Evolutionary conservation across 2,888 invertebrate genomes (phyloP).

Genomic region (Caenorhabditis uteleia): DNA sequence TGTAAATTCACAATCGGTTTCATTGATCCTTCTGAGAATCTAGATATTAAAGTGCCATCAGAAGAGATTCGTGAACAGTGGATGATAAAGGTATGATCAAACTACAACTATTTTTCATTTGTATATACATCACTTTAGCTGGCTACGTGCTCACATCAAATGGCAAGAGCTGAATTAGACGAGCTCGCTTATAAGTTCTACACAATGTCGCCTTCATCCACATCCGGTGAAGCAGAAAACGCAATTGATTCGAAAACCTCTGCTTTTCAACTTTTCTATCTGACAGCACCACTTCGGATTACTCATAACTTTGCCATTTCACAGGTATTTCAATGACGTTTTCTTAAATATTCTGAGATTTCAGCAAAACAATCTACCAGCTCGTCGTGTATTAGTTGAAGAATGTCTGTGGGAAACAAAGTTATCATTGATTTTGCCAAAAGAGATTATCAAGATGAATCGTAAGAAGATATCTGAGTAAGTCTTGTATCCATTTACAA

Average conservation of each 20-base stretch:
- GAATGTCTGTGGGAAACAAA: constrained; percentile 66
- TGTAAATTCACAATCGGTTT: constrained; percentile 24
- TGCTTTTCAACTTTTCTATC: constrained; percentile 53
- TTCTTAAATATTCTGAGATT: constrained; percentile 9
- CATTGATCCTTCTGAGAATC: constrained; percentile 36
- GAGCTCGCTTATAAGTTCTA: constrained; percentile 59
- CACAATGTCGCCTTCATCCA: constrained; percentile 51
- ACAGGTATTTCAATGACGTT: constrained; percentile 43
- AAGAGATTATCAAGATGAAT: constrained; percentile 62
- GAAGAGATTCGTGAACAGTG: constrained; percentile 57
- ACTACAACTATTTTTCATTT: neutral
- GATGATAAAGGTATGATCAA: constrained; percentile 59
- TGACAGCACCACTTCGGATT: constrained; percentile 53
- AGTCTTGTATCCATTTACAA: neutral
- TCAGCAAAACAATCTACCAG: constrained; percentile 59
- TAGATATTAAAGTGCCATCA: constrained; percentile 38
- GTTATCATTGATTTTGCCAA: constrained; percentile 58
- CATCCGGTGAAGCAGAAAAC: constrained; percentile 12
- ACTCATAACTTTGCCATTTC: constrained; percentile 63
- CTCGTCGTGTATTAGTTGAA: constrained; percentile 55
- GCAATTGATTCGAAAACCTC: constrained; percentile 18
- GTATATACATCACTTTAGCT: constrained; percentile 49
- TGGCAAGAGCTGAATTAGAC: constrained; percentile 65
- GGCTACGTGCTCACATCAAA: constrained; percentile 59
- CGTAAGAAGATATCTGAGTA: constrained; percentile 27